Percentiles rank a stretch among this genome's conserved stretches.
Evolutionary conservation across 1,140 invertebrate species (phyloP).

Genomic region (Hylaeus anthracinus): DNA sequence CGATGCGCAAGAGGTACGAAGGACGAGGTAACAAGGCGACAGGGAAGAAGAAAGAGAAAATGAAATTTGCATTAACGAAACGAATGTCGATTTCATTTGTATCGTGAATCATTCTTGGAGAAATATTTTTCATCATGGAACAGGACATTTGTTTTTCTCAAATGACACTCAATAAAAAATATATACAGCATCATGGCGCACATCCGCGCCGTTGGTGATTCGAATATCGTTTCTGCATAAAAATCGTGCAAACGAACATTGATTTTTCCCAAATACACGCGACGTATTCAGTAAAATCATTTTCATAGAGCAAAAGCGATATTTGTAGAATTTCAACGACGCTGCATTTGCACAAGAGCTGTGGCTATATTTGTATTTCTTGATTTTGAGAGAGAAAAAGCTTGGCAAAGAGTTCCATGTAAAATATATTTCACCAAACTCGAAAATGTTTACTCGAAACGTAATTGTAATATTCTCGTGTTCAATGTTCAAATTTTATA

Average conservation of each 20-base stretch:
- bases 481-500: neutral
- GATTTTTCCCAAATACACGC: neutral
- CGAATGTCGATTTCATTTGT: neutral
- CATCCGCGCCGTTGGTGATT: constrained; percentile 18
- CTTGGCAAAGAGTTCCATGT: neutral
- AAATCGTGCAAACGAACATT: neutral
- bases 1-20: neutral
- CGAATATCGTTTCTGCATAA: constrained; percentile 3
- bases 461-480: neutral
- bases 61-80: neutral
- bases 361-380: neutral
- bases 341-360: neutral
- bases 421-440: constrained; percentile 2
- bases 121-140: neutral
- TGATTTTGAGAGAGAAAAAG: neutral
- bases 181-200: neutral
- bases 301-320: neutral
- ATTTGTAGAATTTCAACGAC: constrained; percentile 2
- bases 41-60: neutral
- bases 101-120: neutral
- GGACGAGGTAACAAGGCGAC: neutral
- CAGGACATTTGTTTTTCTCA: neutral
- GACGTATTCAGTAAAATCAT: neutral
- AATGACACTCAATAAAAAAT: neutral
- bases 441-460: neutral